These are phyloP conservation scores for Epinephelus coioides DNA, from an alignment of 2,797 vertebrate species.

Conservation along the genomic window DNA sequence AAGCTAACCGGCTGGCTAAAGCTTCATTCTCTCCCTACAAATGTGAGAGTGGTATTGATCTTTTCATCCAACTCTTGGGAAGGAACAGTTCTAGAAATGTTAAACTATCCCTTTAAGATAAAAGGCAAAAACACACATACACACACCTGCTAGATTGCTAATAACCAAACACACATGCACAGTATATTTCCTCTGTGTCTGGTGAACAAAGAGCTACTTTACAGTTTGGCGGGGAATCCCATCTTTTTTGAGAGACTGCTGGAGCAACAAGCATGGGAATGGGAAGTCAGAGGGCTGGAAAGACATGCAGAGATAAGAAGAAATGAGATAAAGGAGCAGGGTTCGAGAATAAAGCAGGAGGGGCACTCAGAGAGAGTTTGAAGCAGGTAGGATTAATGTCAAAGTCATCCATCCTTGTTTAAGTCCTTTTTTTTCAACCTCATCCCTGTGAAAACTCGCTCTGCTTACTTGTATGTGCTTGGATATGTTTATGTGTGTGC, in stretches of 20 bases:
- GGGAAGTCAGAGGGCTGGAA: constrained; percentile 56
- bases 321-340: constrained; percentile 49
- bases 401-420: constrained; percentile 65
- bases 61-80: background rate
- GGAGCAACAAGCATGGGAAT: constrained; percentile 42
- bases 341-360: constrained; percentile 37
- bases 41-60: background rate
- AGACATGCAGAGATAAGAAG: constrained; percentile 57
- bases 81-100: background rate
- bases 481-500: constrained; percentile 24
- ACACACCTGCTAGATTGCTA: background rate
- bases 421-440: constrained; percentile 39
- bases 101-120: background rate
- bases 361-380: constrained; percentile 35
- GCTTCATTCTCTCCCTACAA: background rate
- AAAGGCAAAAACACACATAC: no score
- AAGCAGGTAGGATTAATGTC: constrained; percentile 65
- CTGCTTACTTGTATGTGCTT: constrained; percentile 19
- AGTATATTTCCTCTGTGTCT: constrained; percentile 36
- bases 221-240: constrained; percentile 33
- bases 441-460: constrained; percentile 22
- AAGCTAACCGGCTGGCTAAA: background rate
- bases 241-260: constrained; percentile 24
- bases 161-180: background rate
- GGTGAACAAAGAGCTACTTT: constrained; percentile 43